Evolutionary conservation across 2,113 vertebrate genomes (phyloP).

Genomic region (Pelecanus crispus): DNA sequence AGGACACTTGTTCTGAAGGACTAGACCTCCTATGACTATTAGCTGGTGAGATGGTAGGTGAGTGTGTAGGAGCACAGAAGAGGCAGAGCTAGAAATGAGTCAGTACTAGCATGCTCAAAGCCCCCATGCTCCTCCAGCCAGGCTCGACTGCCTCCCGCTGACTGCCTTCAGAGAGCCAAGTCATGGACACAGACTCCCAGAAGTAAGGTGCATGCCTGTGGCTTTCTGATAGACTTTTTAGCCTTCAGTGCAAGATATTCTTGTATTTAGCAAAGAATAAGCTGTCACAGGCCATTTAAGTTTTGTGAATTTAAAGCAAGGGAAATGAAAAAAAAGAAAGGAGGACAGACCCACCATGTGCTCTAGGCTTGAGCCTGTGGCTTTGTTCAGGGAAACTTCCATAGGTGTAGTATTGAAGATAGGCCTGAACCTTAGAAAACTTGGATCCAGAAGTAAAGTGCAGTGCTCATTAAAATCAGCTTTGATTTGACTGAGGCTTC

Average conservation of each 20-base stretch:
- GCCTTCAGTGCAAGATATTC: not conserved
- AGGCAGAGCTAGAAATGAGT: not conserved
- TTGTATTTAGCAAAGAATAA: not conserved
- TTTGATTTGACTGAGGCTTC: not conserved
- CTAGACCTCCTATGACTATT: not conserved
- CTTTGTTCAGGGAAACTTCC: not conserved
- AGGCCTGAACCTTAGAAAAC: not conserved
- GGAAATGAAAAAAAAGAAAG: not conserved
- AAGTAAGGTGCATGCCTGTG: not conserved
- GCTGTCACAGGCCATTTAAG: not conserved
- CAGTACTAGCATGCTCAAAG: rapidly evolving
- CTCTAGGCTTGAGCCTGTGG: not conserved
- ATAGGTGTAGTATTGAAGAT: not conserved
- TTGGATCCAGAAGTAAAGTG: not conserved
- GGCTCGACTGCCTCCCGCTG: not conserved
- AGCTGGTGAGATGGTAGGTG: not conserved
- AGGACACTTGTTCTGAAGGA: not conserved
- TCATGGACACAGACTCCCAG: not conserved
- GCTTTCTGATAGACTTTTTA: not conserved
- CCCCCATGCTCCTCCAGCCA: not conserved
- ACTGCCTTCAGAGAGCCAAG: not conserved
- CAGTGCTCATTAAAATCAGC: not conserved
- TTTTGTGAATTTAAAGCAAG: not conserved
- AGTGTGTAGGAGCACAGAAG: not conserved
- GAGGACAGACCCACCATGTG: not conserved